phyloP scores from a whole-genome alignment of 2,113 vertebrate genomes.

The Indicator maculatus region DNA sequence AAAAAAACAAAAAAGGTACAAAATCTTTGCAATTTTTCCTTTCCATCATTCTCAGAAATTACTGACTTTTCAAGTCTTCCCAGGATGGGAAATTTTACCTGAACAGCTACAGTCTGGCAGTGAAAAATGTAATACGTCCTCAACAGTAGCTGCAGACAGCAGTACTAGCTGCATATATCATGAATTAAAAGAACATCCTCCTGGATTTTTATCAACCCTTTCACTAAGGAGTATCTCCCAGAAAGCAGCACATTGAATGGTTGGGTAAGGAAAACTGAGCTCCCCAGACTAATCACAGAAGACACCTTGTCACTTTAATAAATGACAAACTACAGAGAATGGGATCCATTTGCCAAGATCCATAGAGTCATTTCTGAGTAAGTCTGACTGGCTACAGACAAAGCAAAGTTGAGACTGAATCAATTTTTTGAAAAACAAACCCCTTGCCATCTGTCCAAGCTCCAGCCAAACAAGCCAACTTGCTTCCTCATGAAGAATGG shows the following conservation, averaged over 20 bases:
- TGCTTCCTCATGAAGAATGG: background rate
- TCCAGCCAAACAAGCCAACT: background rate
- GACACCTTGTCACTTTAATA: background rate
- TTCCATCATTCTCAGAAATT: background rate
- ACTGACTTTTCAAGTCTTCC: background rate
- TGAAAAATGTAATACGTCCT: background rate
- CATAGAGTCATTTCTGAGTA: background rate
- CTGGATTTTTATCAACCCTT: background rate
- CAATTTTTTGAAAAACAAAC: background rate
- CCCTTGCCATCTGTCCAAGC: background rate
- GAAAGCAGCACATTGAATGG: background rate
- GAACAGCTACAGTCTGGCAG: background rate
- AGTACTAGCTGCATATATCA: background rate
- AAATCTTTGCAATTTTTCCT: background rate
- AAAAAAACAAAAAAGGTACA: background rate
- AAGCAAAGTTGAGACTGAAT: background rate
- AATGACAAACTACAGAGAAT: background rate
- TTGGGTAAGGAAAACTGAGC: background rate
- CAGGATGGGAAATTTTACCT: background rate
- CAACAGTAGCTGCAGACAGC: rapidly evolving
- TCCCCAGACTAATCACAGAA: background rate
- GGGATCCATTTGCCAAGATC: background rate
- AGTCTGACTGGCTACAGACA: background rate
- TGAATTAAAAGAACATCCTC: background rate
- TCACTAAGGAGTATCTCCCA: background rate